Conservation (phyloP, 2,797 vertebrate species). For the Passerculus sandwichensis region DNA sequence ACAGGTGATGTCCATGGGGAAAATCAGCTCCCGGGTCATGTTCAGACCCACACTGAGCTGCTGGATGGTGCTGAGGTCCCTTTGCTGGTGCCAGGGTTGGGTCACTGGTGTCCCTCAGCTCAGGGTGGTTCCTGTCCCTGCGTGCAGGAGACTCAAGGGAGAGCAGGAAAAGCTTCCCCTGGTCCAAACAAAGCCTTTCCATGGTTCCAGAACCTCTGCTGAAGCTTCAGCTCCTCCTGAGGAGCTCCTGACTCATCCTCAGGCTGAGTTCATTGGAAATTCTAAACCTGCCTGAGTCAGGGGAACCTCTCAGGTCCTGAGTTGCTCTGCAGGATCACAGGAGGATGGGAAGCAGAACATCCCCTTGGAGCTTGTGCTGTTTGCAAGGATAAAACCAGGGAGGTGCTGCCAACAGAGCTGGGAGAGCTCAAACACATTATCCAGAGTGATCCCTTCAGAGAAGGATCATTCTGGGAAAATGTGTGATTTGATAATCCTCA, state of each 20-base stretch:
- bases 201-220: background rate
- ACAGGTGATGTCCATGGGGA: no score
- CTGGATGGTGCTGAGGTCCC: background rate
- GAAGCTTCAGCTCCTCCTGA: background rate
- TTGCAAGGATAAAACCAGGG: background rate
- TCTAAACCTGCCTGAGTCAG: background rate
- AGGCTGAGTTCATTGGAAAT: background rate
- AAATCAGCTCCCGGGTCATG: background rate
- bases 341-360: background rate
- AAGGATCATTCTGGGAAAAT: background rate
- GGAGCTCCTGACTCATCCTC: background rate
- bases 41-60: background rate
- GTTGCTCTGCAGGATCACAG: background rate
- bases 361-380: background rate
- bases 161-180: background rate
- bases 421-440: background rate
- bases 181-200: background rate
- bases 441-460: background rate
- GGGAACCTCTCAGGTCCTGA: background rate
- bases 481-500: background rate
- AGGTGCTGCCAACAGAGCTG: background rate
- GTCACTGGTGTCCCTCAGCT: background rate
- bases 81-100: background rate
- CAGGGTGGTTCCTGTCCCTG: rapidly evolving
- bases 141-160: background rate